phyloP scores from a whole-genome alignment of 2,888 invertebrate species.

The Tachina lurida region DNA sequence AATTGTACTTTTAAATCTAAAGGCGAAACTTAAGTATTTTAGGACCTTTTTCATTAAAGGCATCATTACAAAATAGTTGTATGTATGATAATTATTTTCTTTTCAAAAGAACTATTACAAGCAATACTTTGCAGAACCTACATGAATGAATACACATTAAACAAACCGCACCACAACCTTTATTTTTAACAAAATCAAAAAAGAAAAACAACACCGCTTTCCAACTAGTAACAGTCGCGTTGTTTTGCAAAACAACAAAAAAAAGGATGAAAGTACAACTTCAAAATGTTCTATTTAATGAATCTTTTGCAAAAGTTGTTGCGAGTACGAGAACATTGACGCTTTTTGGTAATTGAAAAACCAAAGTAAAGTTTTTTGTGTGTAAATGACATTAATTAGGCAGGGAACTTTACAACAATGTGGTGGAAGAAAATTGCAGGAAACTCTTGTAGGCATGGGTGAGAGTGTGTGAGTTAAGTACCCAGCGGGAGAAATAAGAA shows the following conservation, averaged over 20 bases:
- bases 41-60: neutral
- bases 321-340: constrained; percentile 7
- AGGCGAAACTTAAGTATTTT: neutral
- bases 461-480: neutral
- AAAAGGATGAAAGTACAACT: constrained; percentile 5
- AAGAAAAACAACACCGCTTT: constrained; percentile 20
- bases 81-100: constrained; percentile 21
- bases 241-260: constrained; percentile 2
- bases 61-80: neutral
- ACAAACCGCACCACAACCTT: neutral
- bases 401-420: constrained; percentile 59
- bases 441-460: neutral
- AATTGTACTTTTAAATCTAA: no score
- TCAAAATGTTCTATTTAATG: constrained; percentile 57
- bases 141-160: neutral
- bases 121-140: constrained; percentile 11
- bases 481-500: no score
- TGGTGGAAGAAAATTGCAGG: constrained; percentile 13
- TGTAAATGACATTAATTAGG: constrained; percentile 71
- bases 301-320: constrained; percentile 31
- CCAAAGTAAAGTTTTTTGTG: constrained; percentile 59
- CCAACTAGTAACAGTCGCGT: constrained; percentile 49
- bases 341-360: constrained; percentile 65
- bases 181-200: neutral
- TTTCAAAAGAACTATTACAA: constrained; percentile 12